Conservation (phyloP, 2,113 vertebrate species). For the Grammatotria lemairii region DNA sequence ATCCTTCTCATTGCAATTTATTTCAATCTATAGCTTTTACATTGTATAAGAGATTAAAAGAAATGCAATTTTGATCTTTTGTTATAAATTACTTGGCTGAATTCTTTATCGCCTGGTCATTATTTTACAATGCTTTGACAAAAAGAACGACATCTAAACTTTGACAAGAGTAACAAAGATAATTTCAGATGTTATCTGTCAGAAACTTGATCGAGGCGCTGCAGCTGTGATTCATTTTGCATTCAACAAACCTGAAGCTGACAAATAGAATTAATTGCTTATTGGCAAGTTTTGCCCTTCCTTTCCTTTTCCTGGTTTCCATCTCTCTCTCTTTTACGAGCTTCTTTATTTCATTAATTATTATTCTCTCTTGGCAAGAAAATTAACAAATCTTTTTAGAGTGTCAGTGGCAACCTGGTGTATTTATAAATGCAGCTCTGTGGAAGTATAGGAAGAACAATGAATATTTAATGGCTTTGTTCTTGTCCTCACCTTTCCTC, state of each 20-base stretch:
- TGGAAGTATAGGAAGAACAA: neutral
- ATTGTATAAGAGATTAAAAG: neutral
- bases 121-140: neutral
- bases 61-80: neutral
- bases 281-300: neutral
- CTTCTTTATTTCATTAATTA: neutral
- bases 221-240: neutral
- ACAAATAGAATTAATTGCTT: neutral
- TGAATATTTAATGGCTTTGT: neutral
- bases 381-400: conserved; percentile 44
- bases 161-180: neutral
- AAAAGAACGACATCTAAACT: neutral
- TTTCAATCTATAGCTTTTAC: neutral
- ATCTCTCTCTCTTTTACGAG: neutral
- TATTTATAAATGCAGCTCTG: conserved; percentile 9
- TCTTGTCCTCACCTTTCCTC: conserved; percentile 10
- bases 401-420: conserved; percentile 12
- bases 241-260: neutral
- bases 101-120: neutral
- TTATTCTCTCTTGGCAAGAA: conserved; percentile 19
- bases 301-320: neutral
- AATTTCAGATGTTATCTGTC: neutral
- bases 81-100: neutral
- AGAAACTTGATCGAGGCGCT: neutral
- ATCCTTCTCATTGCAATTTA: neutral